phyloP scores from a whole-genome alignment of 1,140 invertebrate species.

The Gonioctena quinquepunctata region DNA sequence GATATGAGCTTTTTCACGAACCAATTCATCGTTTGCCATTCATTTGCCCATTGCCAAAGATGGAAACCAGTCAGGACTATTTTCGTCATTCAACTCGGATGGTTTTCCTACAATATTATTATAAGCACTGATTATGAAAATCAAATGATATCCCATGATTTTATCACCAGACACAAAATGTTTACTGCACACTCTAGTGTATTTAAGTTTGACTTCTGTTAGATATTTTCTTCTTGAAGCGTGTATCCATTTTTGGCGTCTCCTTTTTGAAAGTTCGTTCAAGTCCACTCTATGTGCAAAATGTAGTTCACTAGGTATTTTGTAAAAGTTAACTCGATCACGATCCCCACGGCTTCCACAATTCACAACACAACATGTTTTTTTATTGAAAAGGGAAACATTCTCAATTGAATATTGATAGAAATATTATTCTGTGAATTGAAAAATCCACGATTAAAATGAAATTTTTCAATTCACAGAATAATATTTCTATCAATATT shows the following conservation, averaged over 20 bases:
- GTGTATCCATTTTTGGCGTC: not conserved
- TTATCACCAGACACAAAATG: constrained; percentile 3
- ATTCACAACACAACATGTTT: not conserved
- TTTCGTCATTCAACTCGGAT: constrained; percentile 13
- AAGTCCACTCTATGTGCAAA: not conserved
- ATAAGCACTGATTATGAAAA: too few species aligned
- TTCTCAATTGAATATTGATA: too few species aligned
- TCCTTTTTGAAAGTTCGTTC: not conserved
- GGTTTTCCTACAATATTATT: constrained; percentile 28
- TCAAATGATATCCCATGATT: too few species aligned
- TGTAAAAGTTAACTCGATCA: not conserved
- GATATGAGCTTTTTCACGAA: too few species aligned
- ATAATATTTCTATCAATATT: too few species aligned
- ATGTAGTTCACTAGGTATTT: not conserved
- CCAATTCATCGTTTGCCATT: too few species aligned
- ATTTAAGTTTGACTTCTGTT: constrained; percentile 3
- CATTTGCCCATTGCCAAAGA: constrained; percentile 15
- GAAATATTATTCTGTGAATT: too few species aligned
- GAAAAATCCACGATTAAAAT: too few species aligned
- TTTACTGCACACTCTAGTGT: constrained; percentile 9
- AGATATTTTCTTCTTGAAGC: not conserved
- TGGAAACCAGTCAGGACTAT: constrained; percentile 22
- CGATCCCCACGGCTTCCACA: not conserved
- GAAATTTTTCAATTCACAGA: too few species aligned
- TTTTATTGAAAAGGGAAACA: too few species aligned